Evolutionary conservation across 2,113 vertebrate species (phyloP).

Genomic region (Nycticryphes semicollaris): DNA sequence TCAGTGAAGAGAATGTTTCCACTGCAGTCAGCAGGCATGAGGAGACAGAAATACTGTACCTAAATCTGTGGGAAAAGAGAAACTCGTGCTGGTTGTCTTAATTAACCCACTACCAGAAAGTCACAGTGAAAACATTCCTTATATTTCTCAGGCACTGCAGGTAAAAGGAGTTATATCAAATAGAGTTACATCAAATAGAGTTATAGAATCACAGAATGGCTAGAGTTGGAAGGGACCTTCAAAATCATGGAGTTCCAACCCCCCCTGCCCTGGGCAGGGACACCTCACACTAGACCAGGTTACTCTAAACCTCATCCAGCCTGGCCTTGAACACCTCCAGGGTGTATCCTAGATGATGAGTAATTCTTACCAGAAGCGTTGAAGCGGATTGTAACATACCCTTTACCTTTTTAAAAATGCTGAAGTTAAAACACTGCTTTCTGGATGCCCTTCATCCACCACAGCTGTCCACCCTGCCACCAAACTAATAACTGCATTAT

Average conservation of each 20-base stretch:
- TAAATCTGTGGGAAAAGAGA: background rate
- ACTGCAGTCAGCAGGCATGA: background rate
- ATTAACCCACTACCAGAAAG: background rate
- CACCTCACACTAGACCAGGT: too few species aligned
- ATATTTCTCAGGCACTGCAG: background rate
- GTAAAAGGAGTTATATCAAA: background rate
- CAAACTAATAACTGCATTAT: background rate
- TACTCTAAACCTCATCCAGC: too few species aligned
- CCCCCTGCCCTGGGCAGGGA: too few species aligned
- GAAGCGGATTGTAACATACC: background rate
- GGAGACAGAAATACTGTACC: background rate
- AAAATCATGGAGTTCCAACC: too few species aligned
- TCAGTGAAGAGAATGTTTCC: background rate
- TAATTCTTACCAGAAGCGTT: background rate
- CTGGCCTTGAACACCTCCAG: too few species aligned
- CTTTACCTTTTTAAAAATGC: background rate
- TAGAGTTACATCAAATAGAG: background rate
- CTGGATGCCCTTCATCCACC: background rate
- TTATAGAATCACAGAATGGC: too few species aligned
- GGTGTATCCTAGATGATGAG: background rate
- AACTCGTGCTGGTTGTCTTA: background rate
- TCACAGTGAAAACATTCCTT: background rate
- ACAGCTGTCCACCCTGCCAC: background rate
- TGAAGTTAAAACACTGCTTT: background rate
- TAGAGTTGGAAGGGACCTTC: too few species aligned